A percentile compares a stretch with the other conserved stretches of the same genome.
phyloP scores from a whole-genome alignment of 2,113 vertebrate species.

The Paradoxurus hermaphroditus region DNA sequence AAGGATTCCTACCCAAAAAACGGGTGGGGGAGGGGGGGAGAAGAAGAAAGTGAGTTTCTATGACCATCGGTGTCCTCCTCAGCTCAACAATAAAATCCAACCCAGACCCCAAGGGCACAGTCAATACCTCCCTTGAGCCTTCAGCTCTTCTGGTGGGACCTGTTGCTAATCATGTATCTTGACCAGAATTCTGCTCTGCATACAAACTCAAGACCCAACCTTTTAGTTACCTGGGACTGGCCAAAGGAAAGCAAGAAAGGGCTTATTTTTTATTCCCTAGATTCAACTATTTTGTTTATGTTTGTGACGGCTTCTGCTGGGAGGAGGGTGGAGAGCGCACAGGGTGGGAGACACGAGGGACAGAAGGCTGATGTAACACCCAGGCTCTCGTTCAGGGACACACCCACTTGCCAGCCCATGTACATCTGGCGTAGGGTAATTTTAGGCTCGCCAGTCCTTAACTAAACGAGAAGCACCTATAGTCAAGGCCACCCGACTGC shows the following conservation, averaged over 20 bases:
- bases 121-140: neutral
- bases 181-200: neutral
- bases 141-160: neutral
- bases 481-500: neutral
- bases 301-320: neutral
- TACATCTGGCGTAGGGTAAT: neutral
- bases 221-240: neutral
- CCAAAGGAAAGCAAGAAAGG: neutral
- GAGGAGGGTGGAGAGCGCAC: neutral
- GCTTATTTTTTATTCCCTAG: neutral
- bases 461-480: neutral
- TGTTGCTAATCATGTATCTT: neutral
- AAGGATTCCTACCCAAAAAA: too few species aligned
- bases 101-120: rapidly evolving
- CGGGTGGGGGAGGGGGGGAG: neutral
- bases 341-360: neutral
- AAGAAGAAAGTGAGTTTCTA: neutral
- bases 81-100: neutral
- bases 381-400: slow-evolving; percentile 10
- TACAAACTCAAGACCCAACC: neutral
- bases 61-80: neutral
- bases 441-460: neutral
- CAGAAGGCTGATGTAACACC: neutral
- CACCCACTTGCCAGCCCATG: neutral
- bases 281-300: neutral